These are phyloP conservation scores for Poeciliopsis paucimaculata DNA, from an alignment of 2,797 vertebrate species.

Conservation along the genomic window DNA sequence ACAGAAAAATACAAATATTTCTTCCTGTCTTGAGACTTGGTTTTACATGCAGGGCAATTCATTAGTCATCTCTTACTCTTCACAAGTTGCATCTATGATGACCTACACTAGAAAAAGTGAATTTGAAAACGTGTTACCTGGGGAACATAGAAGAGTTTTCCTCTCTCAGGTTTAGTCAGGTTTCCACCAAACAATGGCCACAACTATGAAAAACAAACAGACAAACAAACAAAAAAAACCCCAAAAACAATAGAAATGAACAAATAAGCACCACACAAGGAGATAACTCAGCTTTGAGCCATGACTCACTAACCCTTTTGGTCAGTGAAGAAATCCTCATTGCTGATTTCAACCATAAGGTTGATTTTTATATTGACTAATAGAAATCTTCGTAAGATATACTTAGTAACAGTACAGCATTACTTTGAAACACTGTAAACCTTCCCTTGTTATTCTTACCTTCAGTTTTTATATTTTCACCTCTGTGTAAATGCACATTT, in stretches of 20 bases:
- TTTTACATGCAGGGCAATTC: background rate
- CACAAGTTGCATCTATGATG: background rate
- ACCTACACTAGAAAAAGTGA: background rate
- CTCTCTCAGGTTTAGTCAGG: constrained; percentile 96
- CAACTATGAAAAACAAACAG: constrained; percentile 75
- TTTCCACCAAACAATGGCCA: constrained; percentile 97
- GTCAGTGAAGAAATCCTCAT: background rate
- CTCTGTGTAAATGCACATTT: background rate
- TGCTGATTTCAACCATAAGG: background rate
- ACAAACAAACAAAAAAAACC: no score
- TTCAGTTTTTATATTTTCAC: background rate
- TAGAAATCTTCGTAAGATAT: background rate
- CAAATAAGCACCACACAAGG: no score
- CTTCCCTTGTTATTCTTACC: background rate
- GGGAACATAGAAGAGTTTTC: constrained; percentile 97
- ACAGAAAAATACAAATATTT: background rate
- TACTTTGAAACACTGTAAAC: background rate
- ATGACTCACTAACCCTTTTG: background rate
- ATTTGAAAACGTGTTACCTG: constrained; percentile 82
- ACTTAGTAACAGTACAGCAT: background rate
- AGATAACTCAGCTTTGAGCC: background rate
- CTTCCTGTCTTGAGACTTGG: background rate
- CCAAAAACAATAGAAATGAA: no score
- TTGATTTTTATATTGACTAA: background rate
- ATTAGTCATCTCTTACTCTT: background rate